Evolutionary conservation across 2,888 invertebrate species (phyloP).

Genomic region (Ormyrus rosae): DNA sequence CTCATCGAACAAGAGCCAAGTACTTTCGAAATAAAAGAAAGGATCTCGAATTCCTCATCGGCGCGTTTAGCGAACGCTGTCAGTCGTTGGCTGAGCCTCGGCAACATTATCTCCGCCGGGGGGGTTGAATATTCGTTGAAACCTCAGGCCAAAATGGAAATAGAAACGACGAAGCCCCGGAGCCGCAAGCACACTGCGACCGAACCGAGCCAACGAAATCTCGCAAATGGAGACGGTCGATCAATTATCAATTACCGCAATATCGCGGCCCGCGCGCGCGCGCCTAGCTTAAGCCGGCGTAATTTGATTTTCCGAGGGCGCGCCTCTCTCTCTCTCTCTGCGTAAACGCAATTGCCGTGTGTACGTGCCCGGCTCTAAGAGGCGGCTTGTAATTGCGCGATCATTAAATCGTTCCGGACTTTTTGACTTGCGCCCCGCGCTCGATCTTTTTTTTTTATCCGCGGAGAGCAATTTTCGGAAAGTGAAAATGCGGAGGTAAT

Average conservation of each 20-base stretch:
- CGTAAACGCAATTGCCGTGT: constrained; percentile 48
- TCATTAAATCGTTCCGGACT: constrained; percentile 61
- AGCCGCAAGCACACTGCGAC: constrained; percentile 1
- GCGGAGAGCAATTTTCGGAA: not conserved
- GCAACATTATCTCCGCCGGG: constrained; percentile 21
- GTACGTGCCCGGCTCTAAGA: not conserved
- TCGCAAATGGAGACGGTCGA: constrained; percentile 57
- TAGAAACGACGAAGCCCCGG: not conserved
- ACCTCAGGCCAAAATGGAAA: not conserved
- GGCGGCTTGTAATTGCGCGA: constrained; percentile 48
- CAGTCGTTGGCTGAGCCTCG: not conserved
- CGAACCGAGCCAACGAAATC: constrained; percentile 24
- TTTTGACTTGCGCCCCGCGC: constrained; percentile 39
- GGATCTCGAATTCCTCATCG: not conserved
- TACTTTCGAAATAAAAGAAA: not conserved
- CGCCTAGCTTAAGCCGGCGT: constrained; percentile 60
- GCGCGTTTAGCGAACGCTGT: no score
- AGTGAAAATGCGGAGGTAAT: constrained; percentile 32
- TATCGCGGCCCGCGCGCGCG: constrained; percentile 57
- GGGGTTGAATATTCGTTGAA: constrained; percentile 7
- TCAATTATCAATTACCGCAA: constrained; percentile 72
- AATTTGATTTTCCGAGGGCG: constrained; percentile 67
- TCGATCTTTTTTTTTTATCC: not conserved
- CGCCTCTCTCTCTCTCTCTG: not conserved
- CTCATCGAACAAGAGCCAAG: not conserved